phyloP scores from a whole-genome alignment of 2,888 invertebrate genomes.

The Pyrrhia umbra region DNA sequence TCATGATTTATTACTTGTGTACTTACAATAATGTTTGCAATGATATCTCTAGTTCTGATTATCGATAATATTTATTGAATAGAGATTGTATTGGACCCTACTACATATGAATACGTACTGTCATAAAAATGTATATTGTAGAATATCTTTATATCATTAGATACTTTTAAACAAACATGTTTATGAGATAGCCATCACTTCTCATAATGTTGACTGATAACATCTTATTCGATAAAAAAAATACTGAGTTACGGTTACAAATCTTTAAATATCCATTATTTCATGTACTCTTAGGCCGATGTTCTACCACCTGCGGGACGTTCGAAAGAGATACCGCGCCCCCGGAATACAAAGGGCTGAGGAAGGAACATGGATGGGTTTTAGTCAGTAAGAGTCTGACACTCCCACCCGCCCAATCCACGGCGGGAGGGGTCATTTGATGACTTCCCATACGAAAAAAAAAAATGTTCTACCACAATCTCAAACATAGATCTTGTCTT shows the following conservation, averaged over 20 bases:
- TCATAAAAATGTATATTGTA: too few species aligned
- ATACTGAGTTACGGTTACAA: slow-evolving; percentile 13
- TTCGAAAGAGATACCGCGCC: too few species aligned
- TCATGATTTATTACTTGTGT: slow-evolving; percentile 17
- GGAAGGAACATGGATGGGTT: too few species aligned
- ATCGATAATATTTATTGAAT: slow-evolving; percentile 8
- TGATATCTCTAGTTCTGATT: slow-evolving; percentile 10
- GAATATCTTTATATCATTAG: neutral
- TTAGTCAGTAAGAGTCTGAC: too few species aligned
- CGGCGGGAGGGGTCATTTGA: too few species aligned
- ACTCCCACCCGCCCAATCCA: too few species aligned
- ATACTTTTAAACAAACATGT: neutral
- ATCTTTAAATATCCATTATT: slow-evolving; percentile 10
- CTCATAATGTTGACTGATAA: slow-evolving; percentile 25
- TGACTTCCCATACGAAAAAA: too few species aligned
- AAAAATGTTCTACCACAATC: too few species aligned
- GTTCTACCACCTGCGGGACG: too few species aligned
- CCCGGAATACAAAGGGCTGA: too few species aligned
- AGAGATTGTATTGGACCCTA: neutral
- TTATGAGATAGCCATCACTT: slow-evolving; percentile 18
- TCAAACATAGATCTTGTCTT: too few species aligned
- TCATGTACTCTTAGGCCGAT: too few species aligned
- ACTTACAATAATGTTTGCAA: slow-evolving; percentile 7
- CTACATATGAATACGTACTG: neutral
- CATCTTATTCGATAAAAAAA: slow-evolving; percentile 7